phyloP scores from a whole-genome alignment of 2,888 invertebrate species.

The Drosophila bunnanda region DNA sequence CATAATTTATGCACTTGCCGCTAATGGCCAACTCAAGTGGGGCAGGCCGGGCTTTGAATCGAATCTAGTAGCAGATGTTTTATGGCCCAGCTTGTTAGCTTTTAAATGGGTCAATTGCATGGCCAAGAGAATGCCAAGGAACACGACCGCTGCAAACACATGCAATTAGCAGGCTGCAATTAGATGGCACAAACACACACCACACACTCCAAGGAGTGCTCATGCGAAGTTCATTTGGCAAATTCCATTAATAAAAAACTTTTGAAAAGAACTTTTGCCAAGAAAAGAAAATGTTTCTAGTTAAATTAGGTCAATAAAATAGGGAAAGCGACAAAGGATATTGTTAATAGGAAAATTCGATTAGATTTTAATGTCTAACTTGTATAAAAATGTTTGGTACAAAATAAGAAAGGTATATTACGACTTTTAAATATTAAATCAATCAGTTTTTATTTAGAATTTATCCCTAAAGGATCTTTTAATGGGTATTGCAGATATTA shows the following conservation, averaged over 20 bases:
- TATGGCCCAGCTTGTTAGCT: constrained; percentile 25
- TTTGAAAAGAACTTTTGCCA: not conserved
- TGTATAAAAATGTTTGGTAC: not conserved
- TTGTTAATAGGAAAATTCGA: too few relatives aligned
- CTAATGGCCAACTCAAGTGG: constrained; percentile 46
- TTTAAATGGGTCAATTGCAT: constrained; percentile 71
- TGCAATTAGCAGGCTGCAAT: constrained; percentile 49
- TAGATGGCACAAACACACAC: constrained; percentile 55
- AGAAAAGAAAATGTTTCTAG: not conserved
- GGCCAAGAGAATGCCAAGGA: constrained; percentile 32
- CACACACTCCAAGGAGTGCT: constrained; percentile 20
- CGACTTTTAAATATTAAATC: not conserved
- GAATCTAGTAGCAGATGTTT: constrained; percentile 51
- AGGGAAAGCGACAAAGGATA: not conserved
- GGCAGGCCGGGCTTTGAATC: constrained; percentile 56
- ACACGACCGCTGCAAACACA: constrained; percentile 27
- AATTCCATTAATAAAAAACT: constrained; percentile 10
- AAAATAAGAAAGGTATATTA: not conserved
- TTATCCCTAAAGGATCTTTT: not conserved
- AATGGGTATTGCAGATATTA: not conserved
- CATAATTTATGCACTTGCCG: constrained; percentile 67
- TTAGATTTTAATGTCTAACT: not conserved
- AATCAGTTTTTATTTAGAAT: not conserved
- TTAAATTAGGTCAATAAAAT: not conserved
- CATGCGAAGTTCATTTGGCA: constrained; percentile 13